Conservation (phyloP, 2,888 invertebrate species). For the Ellobium chinense region DNA sequence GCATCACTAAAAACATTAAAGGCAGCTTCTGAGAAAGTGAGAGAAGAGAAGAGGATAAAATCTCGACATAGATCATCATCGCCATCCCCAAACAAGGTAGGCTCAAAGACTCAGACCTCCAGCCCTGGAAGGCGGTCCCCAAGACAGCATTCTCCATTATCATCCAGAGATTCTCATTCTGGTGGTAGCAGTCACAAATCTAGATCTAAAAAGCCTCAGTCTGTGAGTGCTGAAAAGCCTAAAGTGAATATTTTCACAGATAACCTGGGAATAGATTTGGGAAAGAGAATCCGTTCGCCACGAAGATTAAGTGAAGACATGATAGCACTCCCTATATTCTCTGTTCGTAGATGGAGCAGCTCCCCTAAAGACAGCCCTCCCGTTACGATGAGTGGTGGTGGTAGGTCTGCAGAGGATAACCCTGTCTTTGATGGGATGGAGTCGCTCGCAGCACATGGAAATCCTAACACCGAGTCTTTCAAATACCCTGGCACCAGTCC, state of each 20-base stretch:
- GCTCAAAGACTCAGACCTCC: background rate
- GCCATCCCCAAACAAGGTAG: background rate
- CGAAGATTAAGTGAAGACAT: conserved; percentile 47
- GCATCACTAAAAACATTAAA: conserved; percentile 31
- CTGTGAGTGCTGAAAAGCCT: conserved; percentile 24
- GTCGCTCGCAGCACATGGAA: background rate
- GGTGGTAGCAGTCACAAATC: too few relatives aligned
- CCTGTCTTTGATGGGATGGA: conserved; percentile 24
- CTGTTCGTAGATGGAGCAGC: conserved; percentile 22
- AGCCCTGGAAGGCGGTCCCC: conserved; percentile 22
- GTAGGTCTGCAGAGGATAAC: background rate
- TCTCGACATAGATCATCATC: background rate
- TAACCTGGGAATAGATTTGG: conserved; percentile 36
- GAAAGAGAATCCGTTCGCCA: conserved; percentile 48
- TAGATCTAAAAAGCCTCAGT: background rate
- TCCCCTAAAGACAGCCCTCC: conserved; percentile 31
- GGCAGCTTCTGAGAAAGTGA: conserved; percentile 33
- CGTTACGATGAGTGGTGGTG: background rate
- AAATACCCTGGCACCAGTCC: conserved; percentile 6
- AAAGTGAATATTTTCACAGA: conserved; percentile 48
- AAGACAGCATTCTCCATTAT: conserved; percentile 1
- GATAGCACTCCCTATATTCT: conserved; percentile 43
- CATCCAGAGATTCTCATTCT: conserved; percentile 7
- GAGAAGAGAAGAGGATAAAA: conserved; percentile 36
- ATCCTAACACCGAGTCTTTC: conserved; percentile 7